Base-by-base conservation (phyloP, 2,888 invertebrate species). In the Stenotaenia linearis region DNA sequence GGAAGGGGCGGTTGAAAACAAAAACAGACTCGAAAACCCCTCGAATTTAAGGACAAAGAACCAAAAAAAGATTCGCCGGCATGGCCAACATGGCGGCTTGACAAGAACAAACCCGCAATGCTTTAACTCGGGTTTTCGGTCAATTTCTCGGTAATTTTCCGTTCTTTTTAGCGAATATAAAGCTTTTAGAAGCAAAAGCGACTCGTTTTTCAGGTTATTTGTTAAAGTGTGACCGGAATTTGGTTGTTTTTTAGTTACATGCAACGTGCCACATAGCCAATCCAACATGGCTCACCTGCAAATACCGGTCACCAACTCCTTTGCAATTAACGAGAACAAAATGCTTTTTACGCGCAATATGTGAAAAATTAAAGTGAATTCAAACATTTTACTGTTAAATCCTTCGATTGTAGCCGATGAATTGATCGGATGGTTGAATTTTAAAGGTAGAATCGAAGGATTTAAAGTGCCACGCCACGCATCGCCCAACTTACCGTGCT, bases 51-150 rank as follows among this genome's bases (percentile, higher is more conserved):
- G 75, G 32, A 77, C 77, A 77, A 77, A 77, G 40, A 37, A 37
- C 77, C 23, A 12, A 21, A 15, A 32, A 32, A 37, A 18, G 25
- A 28, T 28, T n/a, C 28, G 28, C 78, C 78, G 78, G 78, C 78
- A 78, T 78, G 78, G 78, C 69, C 61, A 78, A 78, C 35, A 78
- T 78, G 78, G 78, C 78, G 78, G 25, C 61, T 12, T 37, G 61
- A 45, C 78, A 78, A 78, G 23, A 45, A 45, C 23, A 50, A 21
- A 15, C 21, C 56, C 40, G 2, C 2, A 23, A n/a, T 1, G 18
- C 23, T 23, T 56, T 21, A 56, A 56, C 21, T 28, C 12, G 30
- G 28, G 12, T 10, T 1, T 74, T 21, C 23, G 18, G n/a, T 74
- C 9, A 23, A 12, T 76, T 25, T 12, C 7, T 9, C 4, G 10